phyloP scores from a whole-genome alignment of 2,888 invertebrate species.

The Euspilapteryx auroguttella region DNA sequence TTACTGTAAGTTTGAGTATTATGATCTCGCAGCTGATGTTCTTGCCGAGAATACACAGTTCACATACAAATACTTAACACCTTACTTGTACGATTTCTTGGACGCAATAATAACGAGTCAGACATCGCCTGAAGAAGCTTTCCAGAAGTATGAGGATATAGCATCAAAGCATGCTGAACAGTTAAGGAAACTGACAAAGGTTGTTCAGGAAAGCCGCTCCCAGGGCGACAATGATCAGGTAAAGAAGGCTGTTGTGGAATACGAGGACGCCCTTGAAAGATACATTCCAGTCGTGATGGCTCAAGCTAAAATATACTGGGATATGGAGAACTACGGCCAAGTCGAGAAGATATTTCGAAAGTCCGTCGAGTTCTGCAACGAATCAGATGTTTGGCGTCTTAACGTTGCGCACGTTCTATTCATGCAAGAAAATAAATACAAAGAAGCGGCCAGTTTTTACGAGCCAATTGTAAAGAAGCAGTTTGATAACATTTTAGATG shows the following conservation, averaged over 20 bases:
- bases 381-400: constrained; percentile 94
- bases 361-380: constrained; percentile 97
- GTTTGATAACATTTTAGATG: constrained; percentile 89
- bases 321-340: constrained; percentile 91
- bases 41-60: constrained; percentile 96
- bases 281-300: constrained; percentile 99
- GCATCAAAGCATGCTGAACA: constrained; percentile 89
- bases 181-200: constrained; percentile 88
- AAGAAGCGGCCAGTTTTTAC: constrained; percentile 97
- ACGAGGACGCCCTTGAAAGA: constrained; percentile 86
- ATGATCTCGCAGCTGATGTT: constrained; percentile 96
- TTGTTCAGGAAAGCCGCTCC: constrained; percentile 89
- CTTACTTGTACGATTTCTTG: constrained; percentile 92
- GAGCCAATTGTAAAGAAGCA: constrained; percentile 96
- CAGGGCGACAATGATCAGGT: constrained; percentile 88
- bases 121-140: constrained; percentile 94
- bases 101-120: constrained; percentile 97
- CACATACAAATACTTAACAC: constrained; percentile 91
- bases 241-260: constrained; percentile 87
- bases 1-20: constrained; percentile 97
- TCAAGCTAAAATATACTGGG: constrained; percentile 98
- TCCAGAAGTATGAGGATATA: constrained; percentile 92
- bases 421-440: constrained; percentile 99
- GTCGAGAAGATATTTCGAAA: constrained; percentile 97
- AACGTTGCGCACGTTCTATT: constrained; percentile 99